phyloP scores from a whole-genome alignment of 2,113 vertebrate genomes.

The Dissostichus mawsoni region DNA sequence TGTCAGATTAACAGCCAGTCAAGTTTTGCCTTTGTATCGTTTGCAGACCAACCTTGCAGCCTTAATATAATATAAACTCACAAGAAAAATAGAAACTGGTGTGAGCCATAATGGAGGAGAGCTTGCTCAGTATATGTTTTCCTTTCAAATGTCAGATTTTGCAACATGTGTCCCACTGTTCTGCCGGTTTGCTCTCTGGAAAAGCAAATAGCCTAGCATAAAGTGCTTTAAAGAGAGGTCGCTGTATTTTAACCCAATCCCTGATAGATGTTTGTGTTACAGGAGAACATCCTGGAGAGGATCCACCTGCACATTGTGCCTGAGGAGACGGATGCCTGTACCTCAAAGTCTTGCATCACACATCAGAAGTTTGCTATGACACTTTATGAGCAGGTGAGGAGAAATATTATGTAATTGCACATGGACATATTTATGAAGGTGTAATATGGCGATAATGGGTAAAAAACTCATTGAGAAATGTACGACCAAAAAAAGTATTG shows the following conservation, averaged over 20 bases:
- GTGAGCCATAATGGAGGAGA: slow-evolving; percentile 17
- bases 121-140: slow-evolving; percentile 24
- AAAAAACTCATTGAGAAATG: no score
- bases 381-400: slow-evolving; percentile 94
- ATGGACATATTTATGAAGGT: background rate
- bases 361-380: slow-evolving; percentile 99
- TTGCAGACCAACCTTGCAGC: slow-evolving; percentile 47
- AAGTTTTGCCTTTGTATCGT: slow-evolving; percentile 56
- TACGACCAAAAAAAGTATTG: no score
- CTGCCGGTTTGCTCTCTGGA: background rate
- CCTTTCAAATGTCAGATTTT: slow-evolving; percentile 6
- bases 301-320: slow-evolving; percentile 96
- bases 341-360: slow-evolving; percentile 96
- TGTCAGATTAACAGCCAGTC: slow-evolving; percentile 59
- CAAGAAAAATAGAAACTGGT: slow-evolving; percentile 38
- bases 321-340: slow-evolving; percentile 93
- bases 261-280: slow-evolving; percentile 36
- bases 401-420: background rate
- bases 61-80: slow-evolving; percentile 69
- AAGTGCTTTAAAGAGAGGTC: background rate
- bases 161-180: background rate
- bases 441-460: no score
- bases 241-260: no score
- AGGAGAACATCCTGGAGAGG: slow-evolving; percentile 96
- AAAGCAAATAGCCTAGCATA: background rate